These are phyloP conservation scores for Glomeris maerens DNA, from an alignment of 1,140 invertebrate genomes.

Conservation along the genomic window DNA sequence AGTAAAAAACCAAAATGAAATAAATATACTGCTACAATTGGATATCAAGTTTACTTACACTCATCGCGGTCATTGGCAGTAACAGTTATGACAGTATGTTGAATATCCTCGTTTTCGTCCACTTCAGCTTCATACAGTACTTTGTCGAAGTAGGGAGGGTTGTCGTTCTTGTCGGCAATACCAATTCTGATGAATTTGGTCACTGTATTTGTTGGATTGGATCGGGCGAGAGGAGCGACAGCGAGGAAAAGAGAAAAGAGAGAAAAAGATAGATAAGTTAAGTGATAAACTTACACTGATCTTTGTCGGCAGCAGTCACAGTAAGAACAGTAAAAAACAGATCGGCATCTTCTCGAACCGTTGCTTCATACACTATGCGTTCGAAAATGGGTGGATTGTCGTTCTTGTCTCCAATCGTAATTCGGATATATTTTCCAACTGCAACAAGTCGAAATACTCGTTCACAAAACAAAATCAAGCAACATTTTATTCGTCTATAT, in stretches of 20 bases:
- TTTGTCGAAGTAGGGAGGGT: slow-evolving; percentile 92
- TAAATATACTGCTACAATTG: no score
- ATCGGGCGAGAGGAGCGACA: slow-evolving; percentile 7
- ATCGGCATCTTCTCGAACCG: slow-evolving; percentile 24
- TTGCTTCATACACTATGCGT: slow-evolving; percentile 24
- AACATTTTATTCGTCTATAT: no score
- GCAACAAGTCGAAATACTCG: no score
- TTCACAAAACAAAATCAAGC: no score
- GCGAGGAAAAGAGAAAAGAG: slow-evolving; percentile 8
- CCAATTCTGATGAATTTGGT: slow-evolving; percentile 40
- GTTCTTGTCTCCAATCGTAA: slow-evolving; percentile 27
- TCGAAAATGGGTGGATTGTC: slow-evolving; percentile 31
- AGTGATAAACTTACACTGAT: slow-evolving; percentile 9
- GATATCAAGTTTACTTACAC: no score
- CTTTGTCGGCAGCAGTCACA: slow-evolving; percentile 2
- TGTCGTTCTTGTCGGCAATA: slow-evolving; percentile 83
- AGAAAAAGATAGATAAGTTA: slow-evolving; percentile 2
- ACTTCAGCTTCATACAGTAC: slow-evolving; percentile 89
- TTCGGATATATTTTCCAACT: slow-evolving; percentile 16
- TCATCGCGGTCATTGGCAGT: slow-evolving; percentile 97
- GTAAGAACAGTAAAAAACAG: slow-evolving; percentile 4
- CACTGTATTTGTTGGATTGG: slow-evolving; percentile 28
- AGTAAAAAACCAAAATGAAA: no score
- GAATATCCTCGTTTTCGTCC: slow-evolving; percentile 93
- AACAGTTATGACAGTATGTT: slow-evolving; percentile 89